These are phyloP conservation scores for Bolinopsis microptera DNA, from an alignment of 37 sponge, comb jelly and placozoan genomes.

Conservation along the genomic window DNA sequence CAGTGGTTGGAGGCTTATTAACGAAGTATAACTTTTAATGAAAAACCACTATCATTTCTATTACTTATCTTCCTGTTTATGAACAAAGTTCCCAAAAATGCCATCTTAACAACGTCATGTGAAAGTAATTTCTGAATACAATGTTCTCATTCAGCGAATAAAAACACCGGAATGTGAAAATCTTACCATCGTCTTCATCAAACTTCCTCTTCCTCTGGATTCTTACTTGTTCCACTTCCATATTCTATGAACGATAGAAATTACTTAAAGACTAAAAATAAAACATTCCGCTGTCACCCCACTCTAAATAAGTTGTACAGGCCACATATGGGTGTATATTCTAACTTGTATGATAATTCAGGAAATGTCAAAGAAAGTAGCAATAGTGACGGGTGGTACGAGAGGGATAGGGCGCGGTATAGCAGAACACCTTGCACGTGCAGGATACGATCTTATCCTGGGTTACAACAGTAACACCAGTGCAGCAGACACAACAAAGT, in stretches of 20 bases:
- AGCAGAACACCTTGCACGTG: not conserved
- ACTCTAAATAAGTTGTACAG: too few relatives aligned
- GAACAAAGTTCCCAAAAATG: too few relatives aligned
- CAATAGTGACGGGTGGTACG: not conserved
- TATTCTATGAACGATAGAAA: not conserved
- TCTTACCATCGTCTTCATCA: slow-evolving; percentile 54
- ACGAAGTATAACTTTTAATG: too few relatives aligned
- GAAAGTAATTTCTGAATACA: not conserved
- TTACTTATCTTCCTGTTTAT: too few relatives aligned
- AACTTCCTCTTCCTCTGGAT: slow-evolving; percentile 43
- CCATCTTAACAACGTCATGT: too few relatives aligned
- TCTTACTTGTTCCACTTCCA: slow-evolving; percentile 66
- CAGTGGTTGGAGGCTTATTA: too few relatives aligned
- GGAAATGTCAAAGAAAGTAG: not conserved
- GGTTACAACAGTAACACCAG: not conserved
- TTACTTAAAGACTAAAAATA: too few relatives aligned
- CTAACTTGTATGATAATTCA: not conserved
- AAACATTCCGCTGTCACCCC: too few relatives aligned
- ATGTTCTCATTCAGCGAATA: too few relatives aligned
- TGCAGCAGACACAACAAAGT: not conserved
- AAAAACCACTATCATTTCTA: too few relatives aligned
- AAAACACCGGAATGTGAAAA: too few relatives aligned
- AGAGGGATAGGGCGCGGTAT: not conserved
- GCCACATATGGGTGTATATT: too few relatives aligned
- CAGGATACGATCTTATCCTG: not conserved